phyloP scores from a whole-genome alignment of 2,113 vertebrate species.

The Ploceus nigricollis region DNA sequence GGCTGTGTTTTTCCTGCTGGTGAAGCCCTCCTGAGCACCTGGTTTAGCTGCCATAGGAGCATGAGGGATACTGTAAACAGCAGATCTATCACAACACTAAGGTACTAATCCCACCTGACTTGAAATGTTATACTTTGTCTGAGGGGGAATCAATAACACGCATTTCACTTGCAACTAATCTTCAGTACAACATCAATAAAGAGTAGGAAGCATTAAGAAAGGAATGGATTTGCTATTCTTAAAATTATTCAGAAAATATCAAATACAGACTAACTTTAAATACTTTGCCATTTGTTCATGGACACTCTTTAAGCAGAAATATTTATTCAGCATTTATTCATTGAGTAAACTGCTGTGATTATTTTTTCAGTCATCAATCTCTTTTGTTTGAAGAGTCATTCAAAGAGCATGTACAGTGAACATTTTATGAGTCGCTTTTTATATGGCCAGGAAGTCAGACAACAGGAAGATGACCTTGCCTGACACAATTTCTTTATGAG shows the following conservation, averaged over 20 bases:
- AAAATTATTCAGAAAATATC: constrained; percentile 8
- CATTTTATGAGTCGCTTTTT: constrained; percentile 32
- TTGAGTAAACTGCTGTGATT: constrained; percentile 5
- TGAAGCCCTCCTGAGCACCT: not conserved
- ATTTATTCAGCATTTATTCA: constrained; percentile 3
- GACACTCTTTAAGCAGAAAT: not conserved
- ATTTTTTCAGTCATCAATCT: not conserved
- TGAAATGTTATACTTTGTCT: not conserved
- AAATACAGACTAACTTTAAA: constrained; percentile 16
- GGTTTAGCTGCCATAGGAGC: not conserved
- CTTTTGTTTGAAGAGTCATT: not conserved
- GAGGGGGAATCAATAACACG: constrained; percentile 15
- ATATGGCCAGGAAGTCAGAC: not conserved
- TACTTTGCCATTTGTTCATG: not conserved
- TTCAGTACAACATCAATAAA: not conserved
- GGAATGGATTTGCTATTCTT: not conserved
- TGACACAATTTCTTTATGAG: constrained; percentile 61
- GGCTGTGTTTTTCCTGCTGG: not conserved
- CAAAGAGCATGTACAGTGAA: not conserved
- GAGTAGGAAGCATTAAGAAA: not conserved
- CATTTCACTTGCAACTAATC: not conserved
- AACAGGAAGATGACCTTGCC: constrained; percentile 44
- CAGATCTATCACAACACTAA: not conserved
- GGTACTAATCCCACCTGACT: constrained; percentile 12
- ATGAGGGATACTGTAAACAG: not conserved